Conservation (phyloP, 2,113 vertebrate genomes). For the Euleptes europaea region DNA sequence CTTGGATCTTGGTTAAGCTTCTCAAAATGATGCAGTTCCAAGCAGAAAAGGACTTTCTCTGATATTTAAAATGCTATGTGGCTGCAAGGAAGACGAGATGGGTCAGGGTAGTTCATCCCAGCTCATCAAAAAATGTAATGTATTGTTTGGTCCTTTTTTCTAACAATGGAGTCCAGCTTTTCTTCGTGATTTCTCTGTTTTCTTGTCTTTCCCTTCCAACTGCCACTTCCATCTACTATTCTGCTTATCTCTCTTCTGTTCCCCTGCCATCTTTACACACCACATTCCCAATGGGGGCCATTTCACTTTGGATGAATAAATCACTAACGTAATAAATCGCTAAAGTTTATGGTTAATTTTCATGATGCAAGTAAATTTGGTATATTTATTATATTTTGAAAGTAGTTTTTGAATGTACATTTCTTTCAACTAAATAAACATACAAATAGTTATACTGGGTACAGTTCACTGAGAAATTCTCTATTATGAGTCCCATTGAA, state of each 20-base stretch:
- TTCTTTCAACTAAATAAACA: neutral
- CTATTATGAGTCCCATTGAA: neutral
- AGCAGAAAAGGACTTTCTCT: too few species aligned
- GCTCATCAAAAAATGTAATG: too few species aligned
- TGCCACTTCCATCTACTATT: neutral
- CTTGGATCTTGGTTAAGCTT: too few species aligned
- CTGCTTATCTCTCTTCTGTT: neutral
- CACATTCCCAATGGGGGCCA: neutral
- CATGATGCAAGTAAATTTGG: neutral
- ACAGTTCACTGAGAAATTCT: neutral
- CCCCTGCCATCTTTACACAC: neutral
- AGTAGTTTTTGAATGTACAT: too few species aligned
- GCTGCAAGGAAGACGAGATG: too few species aligned
- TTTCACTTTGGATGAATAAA: neutral
- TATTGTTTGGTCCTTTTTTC: too few species aligned
- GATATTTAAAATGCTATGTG: too few species aligned
- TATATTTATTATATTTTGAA: too few species aligned
- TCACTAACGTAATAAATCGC: neutral
- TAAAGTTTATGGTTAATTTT: neutral
- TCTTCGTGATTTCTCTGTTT: too few species aligned
- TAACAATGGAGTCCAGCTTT: neutral
- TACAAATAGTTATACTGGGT: neutral
- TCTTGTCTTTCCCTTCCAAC: neutral
- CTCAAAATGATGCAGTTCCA: too few species aligned
- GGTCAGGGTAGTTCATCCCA: too few species aligned